phyloP scores from a whole-genome alignment of 2,888 invertebrate species.

The Erpobdella octoculata region DNA sequence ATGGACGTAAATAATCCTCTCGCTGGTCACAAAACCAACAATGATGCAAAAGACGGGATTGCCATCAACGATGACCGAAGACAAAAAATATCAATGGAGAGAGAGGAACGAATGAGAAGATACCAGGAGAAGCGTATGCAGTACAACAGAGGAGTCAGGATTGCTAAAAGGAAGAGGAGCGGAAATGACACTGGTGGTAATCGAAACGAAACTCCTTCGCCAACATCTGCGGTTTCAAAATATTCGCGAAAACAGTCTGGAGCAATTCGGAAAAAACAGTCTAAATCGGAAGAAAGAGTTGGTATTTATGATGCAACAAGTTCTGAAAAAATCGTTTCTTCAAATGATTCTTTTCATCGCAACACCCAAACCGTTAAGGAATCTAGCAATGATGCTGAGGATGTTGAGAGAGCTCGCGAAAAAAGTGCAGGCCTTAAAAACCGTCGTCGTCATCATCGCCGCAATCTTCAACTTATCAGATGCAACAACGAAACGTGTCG shows the following conservation, averaged over 20 bases:
- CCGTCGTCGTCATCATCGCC: not conserved
- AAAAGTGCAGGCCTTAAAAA: not conserved
- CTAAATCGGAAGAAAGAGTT: not conserved
- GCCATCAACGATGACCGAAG: not conserved
- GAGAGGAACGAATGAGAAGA: conserved; percentile 3
- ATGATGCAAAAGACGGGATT: not conserved
- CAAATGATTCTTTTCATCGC: too few species aligned
- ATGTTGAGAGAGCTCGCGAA: not conserved
- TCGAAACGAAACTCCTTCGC: too few species aligned
- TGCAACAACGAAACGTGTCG: not conserved
- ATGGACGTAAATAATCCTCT: too few species aligned
- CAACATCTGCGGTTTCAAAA: too few species aligned
- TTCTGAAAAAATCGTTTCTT: too few species aligned
- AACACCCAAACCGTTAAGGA: not conserved
- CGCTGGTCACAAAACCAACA: too few species aligned
- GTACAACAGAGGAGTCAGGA: not conserved
- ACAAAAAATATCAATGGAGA: not conserved
- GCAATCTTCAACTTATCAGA: not conserved
- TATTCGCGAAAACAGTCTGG: too few species aligned
- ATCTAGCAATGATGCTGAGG: not conserved
- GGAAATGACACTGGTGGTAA: not conserved
- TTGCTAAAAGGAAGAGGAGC: not conserved
- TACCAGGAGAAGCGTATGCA: conserved; percentile 7
- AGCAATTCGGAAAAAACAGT: too few species aligned
- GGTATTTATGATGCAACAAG: not conserved